Evolutionary conservation across 2,888 invertebrate species (phyloP).

Genomic region (Drosophila limbata): DNA sequence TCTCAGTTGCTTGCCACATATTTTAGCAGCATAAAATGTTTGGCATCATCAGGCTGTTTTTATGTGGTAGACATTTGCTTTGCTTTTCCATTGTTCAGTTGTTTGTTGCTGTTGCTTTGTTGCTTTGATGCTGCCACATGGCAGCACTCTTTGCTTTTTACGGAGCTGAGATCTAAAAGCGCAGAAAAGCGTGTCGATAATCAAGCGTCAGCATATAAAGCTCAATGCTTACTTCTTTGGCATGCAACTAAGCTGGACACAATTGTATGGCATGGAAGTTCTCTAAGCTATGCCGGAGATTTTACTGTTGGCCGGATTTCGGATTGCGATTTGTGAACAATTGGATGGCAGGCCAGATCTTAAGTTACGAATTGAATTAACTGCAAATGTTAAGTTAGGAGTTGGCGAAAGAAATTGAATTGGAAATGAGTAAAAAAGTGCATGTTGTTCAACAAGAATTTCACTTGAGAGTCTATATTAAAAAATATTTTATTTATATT

Average conservation of each 20-base stretch:
- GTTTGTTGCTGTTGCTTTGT: conserved; percentile 17
- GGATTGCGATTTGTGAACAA: conserved; percentile 37
- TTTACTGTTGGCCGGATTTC: conserved; percentile 37
- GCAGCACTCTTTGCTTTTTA: conserved; percentile 28
- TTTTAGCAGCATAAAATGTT: conserved; percentile 68
- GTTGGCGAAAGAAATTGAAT: background rate
- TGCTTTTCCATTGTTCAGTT: conserved; percentile 25
- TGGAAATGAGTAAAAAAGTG: background rate
- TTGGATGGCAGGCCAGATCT: conserved; percentile 27
- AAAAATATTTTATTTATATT: no score
- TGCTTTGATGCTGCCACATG: conserved; percentile 40
- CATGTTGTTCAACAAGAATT: no score
- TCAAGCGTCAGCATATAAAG: conserved; percentile 79
- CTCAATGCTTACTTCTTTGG: conserved; percentile 63
- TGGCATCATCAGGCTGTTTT: conserved; percentile 71
- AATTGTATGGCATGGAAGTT: conserved; percentile 20
- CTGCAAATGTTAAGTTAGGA: conserved; percentile 8
- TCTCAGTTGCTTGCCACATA: conserved; percentile 40
- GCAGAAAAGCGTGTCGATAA: conserved; percentile 73
- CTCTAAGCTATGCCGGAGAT: conserved; percentile 20
- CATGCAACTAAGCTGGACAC: conserved; percentile 45
- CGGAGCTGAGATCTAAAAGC: conserved; percentile 26
- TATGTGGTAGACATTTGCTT: conserved; percentile 47
- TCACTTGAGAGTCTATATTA: no score
- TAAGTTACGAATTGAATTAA: conserved; percentile 17